Evolutionary conservation across 2,888 invertebrate species (phyloP).

Genomic region (Melinaea menophilus): DNA sequence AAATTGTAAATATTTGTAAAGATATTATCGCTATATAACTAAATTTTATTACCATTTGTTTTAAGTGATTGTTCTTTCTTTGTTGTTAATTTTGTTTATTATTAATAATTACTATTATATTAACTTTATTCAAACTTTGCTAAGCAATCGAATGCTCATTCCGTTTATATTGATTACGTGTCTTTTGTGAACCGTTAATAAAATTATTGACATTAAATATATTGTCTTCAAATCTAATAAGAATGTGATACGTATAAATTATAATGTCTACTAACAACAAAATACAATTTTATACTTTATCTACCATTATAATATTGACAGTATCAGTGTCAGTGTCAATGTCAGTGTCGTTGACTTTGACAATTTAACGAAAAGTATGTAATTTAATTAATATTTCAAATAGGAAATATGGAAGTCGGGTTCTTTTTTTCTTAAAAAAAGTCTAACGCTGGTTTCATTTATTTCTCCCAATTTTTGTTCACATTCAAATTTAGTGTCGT

Average conservation of each 20-base stretch:
- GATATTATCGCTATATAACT: constrained; percentile 73
- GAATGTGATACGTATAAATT: constrained; percentile 2
- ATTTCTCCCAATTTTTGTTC: too few species aligned
- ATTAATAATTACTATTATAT: constrained; percentile 40
- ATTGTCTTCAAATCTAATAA: constrained; percentile 1
- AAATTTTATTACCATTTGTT: constrained; percentile 77
- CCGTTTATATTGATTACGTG: constrained; percentile 42
- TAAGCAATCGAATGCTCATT: constrained; percentile 47
- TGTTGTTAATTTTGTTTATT: constrained; percentile 75
- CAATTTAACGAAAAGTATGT: too few species aligned
- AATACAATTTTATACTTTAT: too few species aligned
- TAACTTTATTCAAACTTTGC: constrained; percentile 38
- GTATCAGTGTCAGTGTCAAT: too few species aligned
- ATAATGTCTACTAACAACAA: background rate
- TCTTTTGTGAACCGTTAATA: constrained; percentile 24
- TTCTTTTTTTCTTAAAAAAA: too few species aligned
- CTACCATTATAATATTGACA: too few species aligned
- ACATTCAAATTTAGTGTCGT: too few species aligned
- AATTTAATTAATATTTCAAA: too few species aligned
- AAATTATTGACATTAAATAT: constrained; percentile 21
- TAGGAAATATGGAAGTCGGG: too few species aligned
- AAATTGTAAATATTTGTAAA: constrained; percentile 77
- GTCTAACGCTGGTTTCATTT: too few species aligned
- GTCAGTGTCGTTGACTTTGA: too few species aligned
- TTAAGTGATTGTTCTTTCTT: constrained; percentile 74